A percentile compares a stretch with the other conserved stretches of the same genome.
phyloP scores from a whole-genome alignment of 1,140 invertebrate genomes.

The Drosophila biarmipes region DNA sequence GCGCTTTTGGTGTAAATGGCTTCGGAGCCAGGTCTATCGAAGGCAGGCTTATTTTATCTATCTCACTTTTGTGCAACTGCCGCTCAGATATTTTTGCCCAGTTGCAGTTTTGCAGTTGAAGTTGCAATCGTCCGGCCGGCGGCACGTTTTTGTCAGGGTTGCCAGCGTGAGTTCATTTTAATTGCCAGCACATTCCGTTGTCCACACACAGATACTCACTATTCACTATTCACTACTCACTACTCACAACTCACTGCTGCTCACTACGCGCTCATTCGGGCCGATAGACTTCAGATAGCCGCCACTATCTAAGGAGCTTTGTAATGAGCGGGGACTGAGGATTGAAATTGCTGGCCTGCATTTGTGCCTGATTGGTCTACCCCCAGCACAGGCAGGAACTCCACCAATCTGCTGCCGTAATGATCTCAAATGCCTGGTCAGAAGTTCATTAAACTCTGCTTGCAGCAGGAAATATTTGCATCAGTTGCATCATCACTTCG shows the following conservation, averaged over 20 bases:
- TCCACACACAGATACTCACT: constrained; percentile 15
- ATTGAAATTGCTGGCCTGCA: constrained; percentile 30
- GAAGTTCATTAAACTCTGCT: constrained; percentile 6
- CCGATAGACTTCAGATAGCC: constrained; percentile 4
- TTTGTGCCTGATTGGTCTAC: constrained; percentile 21
- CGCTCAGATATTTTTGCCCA: constrained; percentile 36
- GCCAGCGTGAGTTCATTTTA: constrained; percentile 82
- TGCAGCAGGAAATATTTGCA: constrained; percentile 13
- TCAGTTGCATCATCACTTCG: neutral
- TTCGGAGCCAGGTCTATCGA: neutral
- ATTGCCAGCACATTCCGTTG: constrained; percentile 73
- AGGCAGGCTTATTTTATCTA: constrained; percentile 34
- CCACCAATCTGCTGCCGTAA: constrained; percentile 3
- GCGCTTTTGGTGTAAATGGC: constrained; percentile 48
- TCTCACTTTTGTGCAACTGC: constrained; percentile 36
- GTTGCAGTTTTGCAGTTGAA: constrained; percentile 34
- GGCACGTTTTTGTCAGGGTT: constrained; percentile 79
- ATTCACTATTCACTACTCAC: neutral
- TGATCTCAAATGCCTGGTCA: constrained; percentile 1
- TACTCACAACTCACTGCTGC: neutral
- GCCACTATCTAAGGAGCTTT: constrained; percentile 25
- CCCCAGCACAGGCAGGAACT: constrained; percentile 17
- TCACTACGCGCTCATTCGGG: neutral
- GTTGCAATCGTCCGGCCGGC: constrained; percentile 13
- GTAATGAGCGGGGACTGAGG: constrained; percentile 25